Conservation (phyloP, 2,113 vertebrate species). For the Ophiodon elongatus region DNA sequence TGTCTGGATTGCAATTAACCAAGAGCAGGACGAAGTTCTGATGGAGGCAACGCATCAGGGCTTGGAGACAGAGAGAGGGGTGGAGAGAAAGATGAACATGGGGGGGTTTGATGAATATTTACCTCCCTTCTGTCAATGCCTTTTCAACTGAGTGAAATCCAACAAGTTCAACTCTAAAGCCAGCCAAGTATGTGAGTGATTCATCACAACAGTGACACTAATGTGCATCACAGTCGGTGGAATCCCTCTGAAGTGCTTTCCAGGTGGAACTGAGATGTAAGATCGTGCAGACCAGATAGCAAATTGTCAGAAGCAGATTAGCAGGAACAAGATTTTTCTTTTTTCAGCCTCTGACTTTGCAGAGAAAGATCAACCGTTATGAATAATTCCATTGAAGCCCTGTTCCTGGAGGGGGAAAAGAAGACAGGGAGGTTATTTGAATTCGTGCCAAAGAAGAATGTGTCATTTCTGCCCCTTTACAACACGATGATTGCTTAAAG, state of each 20-base stretch:
- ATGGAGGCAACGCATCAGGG: not conserved
- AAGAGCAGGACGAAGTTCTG: not conserved
- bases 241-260: conserved; percentile 16
- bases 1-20: not conserved
- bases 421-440: not conserved
- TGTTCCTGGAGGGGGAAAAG: not conserved
- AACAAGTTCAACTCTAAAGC: not conserved
- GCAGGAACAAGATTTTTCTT: not conserved
- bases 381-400: conserved; percentile 16
- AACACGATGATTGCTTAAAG: conserved; percentile 1
- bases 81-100: not conserved
- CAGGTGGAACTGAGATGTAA: conserved; percentile 13
- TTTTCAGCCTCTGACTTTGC: not conserved
- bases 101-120: not conserved
- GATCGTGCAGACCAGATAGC: not conserved
- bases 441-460: not conserved
- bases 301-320: conserved; percentile 5
- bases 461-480: not conserved
- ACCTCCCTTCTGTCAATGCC: not conserved
- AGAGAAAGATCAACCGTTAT: conserved; percentile 21
- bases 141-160: not conserved
- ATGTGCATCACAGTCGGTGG: conserved; percentile 7
- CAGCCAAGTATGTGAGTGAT: not conserved
- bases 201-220: conserved; percentile 1
- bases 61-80: not conserved